phyloP scores from a whole-genome alignment of 2,888 invertebrate genomes.

The Athripsodes cinereus region DNA sequence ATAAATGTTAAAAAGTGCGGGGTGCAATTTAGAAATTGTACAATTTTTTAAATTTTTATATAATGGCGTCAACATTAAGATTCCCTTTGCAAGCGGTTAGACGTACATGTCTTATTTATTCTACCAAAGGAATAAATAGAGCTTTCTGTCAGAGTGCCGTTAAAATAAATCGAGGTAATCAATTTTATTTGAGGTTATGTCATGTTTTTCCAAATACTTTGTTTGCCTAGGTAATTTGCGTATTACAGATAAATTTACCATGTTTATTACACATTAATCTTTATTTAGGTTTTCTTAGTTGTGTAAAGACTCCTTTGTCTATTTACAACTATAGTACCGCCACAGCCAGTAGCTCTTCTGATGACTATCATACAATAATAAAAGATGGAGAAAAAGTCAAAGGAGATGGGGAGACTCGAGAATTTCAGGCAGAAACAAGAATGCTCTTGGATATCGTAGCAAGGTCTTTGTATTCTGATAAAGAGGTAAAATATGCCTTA shows the following conservation, averaged over 20 bases:
- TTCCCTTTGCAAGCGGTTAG: neutral
- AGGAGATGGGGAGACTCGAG: slow-evolving; percentile 66
- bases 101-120: neutral
- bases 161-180: neutral
- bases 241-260: neutral
- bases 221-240: neutral
- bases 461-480: slow-evolving; percentile 93
- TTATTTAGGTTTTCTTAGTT: neutral
- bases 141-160: neutral
- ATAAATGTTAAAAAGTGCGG: too few relatives aligned
- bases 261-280: neutral
- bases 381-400: slow-evolving; percentile 47
- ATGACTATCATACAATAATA: slow-evolving; percentile 33
- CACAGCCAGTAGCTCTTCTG: slow-evolving; percentile 16
- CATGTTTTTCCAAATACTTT: neutral
- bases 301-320: neutral
- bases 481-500: slow-evolving; percentile 61
- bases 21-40: too few relatives aligned
- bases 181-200: neutral
- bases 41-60: too few relatives aligned
- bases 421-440: slow-evolving; percentile 95
- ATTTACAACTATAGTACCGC: slow-evolving; percentile 19
- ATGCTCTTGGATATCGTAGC: slow-evolving; percentile 97
- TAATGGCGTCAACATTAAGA: neutral
- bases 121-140: neutral